A percentile compares a stretch with the other conserved stretches of the same genome.
phyloP scores from a whole-genome alignment of 2,888 invertebrate genomes.

The Penaeus monodon region DNA sequence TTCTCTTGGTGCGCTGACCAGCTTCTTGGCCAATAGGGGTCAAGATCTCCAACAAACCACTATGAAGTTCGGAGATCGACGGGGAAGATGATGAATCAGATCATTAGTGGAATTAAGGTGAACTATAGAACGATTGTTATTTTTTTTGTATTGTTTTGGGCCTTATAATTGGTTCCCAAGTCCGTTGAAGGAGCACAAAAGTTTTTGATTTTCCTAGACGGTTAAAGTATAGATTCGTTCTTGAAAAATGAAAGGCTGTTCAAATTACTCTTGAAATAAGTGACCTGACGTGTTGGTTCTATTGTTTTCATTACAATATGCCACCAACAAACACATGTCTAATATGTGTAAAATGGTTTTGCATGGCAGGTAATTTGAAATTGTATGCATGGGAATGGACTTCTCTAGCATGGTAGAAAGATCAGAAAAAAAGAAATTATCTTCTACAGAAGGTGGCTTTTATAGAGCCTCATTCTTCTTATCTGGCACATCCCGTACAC shows the following conservation, averaged over 20 bases:
- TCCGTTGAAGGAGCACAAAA: too few species aligned
- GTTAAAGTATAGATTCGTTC: too few species aligned
- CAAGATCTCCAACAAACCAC: neutral
- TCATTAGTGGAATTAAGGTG: neutral
- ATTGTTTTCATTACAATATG: too few species aligned
- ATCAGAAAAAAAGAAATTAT: neutral
- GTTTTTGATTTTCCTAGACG: too few species aligned
- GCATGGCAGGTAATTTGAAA: conserved; percentile 3
- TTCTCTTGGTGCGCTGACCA: neutral
- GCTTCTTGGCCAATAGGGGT: neutral
- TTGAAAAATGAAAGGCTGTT: too few species aligned
- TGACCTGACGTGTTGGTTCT: too few species aligned
- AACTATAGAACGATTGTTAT: too few species aligned
- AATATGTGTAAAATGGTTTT: neutral
- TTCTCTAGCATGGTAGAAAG: neutral
- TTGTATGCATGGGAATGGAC: conserved; percentile 3
- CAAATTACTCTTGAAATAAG: too few species aligned
- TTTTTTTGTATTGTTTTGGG: too few species aligned
- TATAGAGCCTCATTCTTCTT: conserved; percentile 3
- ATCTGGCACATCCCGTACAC: conserved; percentile 5
- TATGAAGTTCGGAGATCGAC: neutral
- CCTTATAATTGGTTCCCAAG: too few species aligned
- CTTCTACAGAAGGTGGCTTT: neutral
- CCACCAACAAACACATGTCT: too few species aligned
- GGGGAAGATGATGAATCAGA: neutral